Evolutionary conservation across 2,797 vertebrate genomes (phyloP).

Genomic region (Sebastes jordani): DNA sequence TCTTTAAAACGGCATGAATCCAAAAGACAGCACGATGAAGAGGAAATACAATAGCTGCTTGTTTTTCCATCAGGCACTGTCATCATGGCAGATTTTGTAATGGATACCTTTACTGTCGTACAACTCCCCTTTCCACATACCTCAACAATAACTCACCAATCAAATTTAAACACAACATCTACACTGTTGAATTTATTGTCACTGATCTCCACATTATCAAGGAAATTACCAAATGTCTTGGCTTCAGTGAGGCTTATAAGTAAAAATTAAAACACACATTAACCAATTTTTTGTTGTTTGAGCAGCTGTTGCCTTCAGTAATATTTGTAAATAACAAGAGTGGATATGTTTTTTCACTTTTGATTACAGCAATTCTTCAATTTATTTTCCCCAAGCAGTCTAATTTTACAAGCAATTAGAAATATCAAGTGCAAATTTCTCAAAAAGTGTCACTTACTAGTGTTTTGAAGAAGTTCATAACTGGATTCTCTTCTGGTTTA

Average conservation of each 20-base stretch:
- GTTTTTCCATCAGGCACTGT: slow-evolving; percentile 58
- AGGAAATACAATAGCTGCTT: slow-evolving; percentile 72
- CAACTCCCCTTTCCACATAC: neutral
- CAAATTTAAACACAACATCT: neutral
- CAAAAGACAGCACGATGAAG: slow-evolving; percentile 73
- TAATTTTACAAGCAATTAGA: slow-evolving; percentile 7
- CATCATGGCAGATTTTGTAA: slow-evolving; percentile 41
- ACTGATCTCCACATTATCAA: neutral
- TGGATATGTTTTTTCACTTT: neutral
- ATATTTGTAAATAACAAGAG: neutral
- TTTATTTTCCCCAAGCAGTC: neutral
- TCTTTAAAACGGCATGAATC: slow-evolving; percentile 75
- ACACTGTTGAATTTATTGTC: neutral
- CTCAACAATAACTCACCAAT: neutral
- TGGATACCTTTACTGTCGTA: slow-evolving; percentile 7
- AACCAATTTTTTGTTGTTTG: neutral
- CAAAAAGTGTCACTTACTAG: slow-evolving; percentile 84
- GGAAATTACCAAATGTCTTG: neutral
- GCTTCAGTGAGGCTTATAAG: neutral
- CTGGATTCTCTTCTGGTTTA: slow-evolving; percentile 79
- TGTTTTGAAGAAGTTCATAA: slow-evolving; percentile 99
- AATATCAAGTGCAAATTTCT: neutral
- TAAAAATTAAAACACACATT: neutral
- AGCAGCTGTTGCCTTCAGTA: neutral
- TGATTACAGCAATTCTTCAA: neutral